phyloP scores from a whole-genome alignment of 2,113 vertebrate genomes.

The Sisor rabdophorus region DNA sequence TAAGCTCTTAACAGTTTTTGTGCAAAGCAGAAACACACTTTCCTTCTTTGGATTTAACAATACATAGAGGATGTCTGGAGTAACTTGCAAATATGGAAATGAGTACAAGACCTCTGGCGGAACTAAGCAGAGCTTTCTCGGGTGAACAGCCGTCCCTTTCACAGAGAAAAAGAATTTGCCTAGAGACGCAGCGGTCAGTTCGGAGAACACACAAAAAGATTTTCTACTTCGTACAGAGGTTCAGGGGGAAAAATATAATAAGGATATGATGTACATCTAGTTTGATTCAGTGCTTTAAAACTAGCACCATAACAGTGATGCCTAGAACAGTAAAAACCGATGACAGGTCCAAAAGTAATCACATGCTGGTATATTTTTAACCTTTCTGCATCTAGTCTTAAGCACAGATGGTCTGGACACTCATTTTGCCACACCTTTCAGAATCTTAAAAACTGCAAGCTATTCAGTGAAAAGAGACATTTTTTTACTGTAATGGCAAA shows the following conservation, averaged over 20 bases:
- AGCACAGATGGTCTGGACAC: neutral
- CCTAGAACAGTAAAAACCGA: neutral
- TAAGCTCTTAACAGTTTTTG: too few species aligned
- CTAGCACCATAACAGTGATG: too few species aligned
- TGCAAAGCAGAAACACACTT: neutral
- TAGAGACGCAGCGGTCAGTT: neutral
- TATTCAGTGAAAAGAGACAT: neutral
- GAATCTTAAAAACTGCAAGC: neutral
- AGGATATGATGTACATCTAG: neutral
- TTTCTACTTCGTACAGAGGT: neutral
- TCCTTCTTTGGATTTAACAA: neutral
- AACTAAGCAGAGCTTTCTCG: neutral
- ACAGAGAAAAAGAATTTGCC: slow-evolving; percentile 12
- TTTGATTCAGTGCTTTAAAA: neutral
- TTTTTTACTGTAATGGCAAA: neutral
- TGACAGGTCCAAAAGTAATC: neutral
- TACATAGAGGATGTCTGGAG: slow-evolving; percentile 1
- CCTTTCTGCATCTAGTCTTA: neutral
- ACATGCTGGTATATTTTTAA: neutral
- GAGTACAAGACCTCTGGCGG: neutral
- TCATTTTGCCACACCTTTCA: neutral
- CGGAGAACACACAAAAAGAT: slow-evolving; percentile 7
- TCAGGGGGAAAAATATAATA: neutral
- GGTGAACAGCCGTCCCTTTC: neutral
- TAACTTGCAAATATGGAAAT: slow-evolving; percentile 15